Evolutionary conservation across 2,113 vertebrate species (phyloP), one percentile per base, ranked within the genome.

Genomic region (Rallus limicola): DNA sequence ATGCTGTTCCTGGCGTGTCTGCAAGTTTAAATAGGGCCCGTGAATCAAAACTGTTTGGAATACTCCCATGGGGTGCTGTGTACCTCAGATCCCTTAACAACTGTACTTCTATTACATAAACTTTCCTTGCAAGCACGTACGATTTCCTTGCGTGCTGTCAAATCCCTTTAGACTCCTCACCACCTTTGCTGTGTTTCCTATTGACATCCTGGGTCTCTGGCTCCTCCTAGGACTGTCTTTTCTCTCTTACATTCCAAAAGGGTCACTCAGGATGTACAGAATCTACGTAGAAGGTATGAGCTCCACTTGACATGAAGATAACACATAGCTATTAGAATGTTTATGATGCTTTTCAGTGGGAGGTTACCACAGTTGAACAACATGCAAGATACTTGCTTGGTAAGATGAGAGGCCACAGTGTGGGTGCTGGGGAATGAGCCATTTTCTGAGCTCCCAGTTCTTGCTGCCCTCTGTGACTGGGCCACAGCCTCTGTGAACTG

Each of bases 261-360:
- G 29, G 40, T 23, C 71, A 46, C 64, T 25, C 44, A 8, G 0
- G 28, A 26, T 3, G 20, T 23, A 16, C 65, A 60, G 72, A 44
- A 63, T 26, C 40, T 56, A 14, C 0, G 0, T 2, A 50, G 17
- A 36, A 65, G 52, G 13, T 34, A 18, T 0, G 8, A 34, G 21
- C 33, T 59, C 48, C 58, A 18, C 11, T 10, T 21, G 50, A 34
- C 33, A 11, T 25, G 16, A 44, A 92, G 58, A 11, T 65, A 59
- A 40, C 28, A 6, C 28, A 7, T 9, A 52, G 13, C 52, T 69
- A 6, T 46, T 12, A 36, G 24, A 33, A 13, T 10, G 53, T 46
- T 53, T n/a, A 16, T 28, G 65, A 8, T 33, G 46, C 53, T 48
- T 28, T 77, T 55, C 52, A 13, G 3, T 36, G 63, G 62, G 31